These are phyloP conservation scores for Nibea albiflora DNA, from an alignment of 2,113 vertebrate genomes.

Conservation along the genomic window DNA sequence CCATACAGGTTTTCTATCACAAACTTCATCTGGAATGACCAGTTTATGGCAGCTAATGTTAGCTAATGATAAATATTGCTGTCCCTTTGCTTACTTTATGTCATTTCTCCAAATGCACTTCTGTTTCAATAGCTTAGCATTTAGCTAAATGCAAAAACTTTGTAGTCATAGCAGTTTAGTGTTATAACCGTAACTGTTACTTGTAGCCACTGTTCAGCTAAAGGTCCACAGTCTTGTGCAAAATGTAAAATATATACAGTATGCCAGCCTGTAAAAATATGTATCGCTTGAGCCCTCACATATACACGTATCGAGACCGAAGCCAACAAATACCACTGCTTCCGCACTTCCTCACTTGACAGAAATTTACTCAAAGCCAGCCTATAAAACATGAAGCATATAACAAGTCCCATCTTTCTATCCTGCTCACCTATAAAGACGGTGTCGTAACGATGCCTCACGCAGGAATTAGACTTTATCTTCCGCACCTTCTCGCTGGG, in stretches of 20 bases:
- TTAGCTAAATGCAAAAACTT: background rate
- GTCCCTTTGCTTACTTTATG: background rate
- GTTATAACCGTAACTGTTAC: background rate
- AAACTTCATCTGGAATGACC: background rate
- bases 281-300: background rate
- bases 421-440: slow-evolving; percentile 58
- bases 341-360: slow-evolving; percentile 35
- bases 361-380: slow-evolving; percentile 55
- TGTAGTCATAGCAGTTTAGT: background rate
- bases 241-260: too few relatives aligned
- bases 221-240: background rate
- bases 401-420: slow-evolving; percentile 42
- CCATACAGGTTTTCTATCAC: background rate
- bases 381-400: slow-evolving; percentile 51
- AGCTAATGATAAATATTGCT: background rate
- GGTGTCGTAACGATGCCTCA: slow-evolving; percentile 52
- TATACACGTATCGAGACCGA: background rate
- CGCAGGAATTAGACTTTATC: slow-evolving; percentile 57
- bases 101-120: background rate
- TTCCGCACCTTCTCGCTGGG: slow-evolving; percentile 47
- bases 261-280: background rate
- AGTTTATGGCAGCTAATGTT: background rate
- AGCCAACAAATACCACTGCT: slow-evolving; percentile 6
- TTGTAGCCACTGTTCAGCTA: background rate
- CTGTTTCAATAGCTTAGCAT: background rate